Evolutionary conservation across 2,797 vertebrate genomes (phyloP), one percentile per base, ranked within the genome.

Genomic region (Emydoidea blandingii): DNA sequence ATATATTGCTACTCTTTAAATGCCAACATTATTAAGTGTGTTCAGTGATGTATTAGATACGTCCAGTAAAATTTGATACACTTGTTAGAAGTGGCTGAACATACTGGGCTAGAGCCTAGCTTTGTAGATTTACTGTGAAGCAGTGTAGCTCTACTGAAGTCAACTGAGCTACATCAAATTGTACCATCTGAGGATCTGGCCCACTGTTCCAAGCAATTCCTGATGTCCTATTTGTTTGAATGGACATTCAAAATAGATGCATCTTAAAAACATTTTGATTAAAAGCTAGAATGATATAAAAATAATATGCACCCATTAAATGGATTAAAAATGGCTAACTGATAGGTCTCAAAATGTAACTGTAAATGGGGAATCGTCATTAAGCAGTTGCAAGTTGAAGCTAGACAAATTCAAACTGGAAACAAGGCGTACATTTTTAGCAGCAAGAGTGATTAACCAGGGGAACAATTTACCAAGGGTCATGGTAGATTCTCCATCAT

Each of bases 241-340:
- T 0, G 0, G 21, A 19, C 5, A 27, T 4, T 79, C 5, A 41
- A 21, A 72, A 72, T 37, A 23, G n/a, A 21, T 6, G 10, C 18
- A 11, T 72, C n/a, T 72, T 41, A 72, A 72, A 68, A 68, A n/a
- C 34, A 37, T 68, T 68, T 68, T 37, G 62, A 19, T 68, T 68
- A 68, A 68, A 68, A 68, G 21, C 18, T 37, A 68, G 62, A 68
- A 37, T 68, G n/a, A 5, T 68, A 19, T 37, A 21, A 68, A 68
- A 34, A n/a, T n/a, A 68, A 19, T 19, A 21, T n/a, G 18, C 8
- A 21, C 62, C 21, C 62, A 68, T 37, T 68, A 68, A 68, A 21
- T 68, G 8, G 65, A 37, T 41, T 72, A 12, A 37, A 68, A 37
- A 37, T 72, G 65, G n/a, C n/a, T 72, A 72, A n/a, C n/a, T 23